A percentile compares a stretch with the other conserved stretches of the same genome.
Conservation (phyloP, 1,140 invertebrate genomes). For the Magallana ariakensis region DNA sequence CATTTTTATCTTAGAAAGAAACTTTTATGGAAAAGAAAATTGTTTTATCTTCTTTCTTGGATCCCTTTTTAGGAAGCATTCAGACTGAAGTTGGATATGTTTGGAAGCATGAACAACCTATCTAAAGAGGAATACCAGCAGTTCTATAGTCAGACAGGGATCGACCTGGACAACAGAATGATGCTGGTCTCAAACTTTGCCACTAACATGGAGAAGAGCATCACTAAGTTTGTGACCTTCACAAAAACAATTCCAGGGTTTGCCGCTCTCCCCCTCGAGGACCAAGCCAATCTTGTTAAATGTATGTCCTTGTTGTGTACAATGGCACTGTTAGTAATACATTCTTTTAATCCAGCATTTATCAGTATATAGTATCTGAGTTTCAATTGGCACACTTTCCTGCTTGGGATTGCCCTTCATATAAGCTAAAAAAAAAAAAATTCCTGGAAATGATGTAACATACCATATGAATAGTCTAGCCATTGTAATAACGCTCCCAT, state of each 20-base stretch:
- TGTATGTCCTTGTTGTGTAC: slow-evolving; percentile 13
- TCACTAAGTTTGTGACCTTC: slow-evolving; percentile 59
- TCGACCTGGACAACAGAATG: slow-evolving; percentile 70
- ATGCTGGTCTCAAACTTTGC: slow-evolving; percentile 65
- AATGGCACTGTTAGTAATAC: no score
- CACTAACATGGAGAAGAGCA: slow-evolving; percentile 62
- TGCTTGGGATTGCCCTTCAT: no score
- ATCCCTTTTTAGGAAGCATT: slow-evolving; percentile 60
- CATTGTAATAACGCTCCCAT: no score
- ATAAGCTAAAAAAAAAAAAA: no score
- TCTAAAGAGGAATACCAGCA: slow-evolving; percentile 68
- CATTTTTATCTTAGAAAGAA: background rate
- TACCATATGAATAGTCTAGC: no score
- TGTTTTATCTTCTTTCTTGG: background rate
- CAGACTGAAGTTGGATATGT: slow-evolving; percentile 63
- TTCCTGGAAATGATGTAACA: no score
- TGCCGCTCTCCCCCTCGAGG: slow-evolving; percentile 43
- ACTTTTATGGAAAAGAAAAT: background rate
- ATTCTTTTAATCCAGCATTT: no score
- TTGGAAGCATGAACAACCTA: slow-evolving; percentile 66
- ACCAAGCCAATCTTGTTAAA: slow-evolving; percentile 59
- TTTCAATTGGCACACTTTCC: no score
- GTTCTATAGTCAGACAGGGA: slow-evolving; percentile 70
- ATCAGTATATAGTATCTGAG: no score
- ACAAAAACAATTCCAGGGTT: slow-evolving; percentile 58